Percentiles rank a stretch among this genome's conserved stretches.
These are phyloP conservation scores for Enteromius treurensis DNA, from an alignment of 2,797 vertebrate genomes.

Conservation along the genomic window DNA sequence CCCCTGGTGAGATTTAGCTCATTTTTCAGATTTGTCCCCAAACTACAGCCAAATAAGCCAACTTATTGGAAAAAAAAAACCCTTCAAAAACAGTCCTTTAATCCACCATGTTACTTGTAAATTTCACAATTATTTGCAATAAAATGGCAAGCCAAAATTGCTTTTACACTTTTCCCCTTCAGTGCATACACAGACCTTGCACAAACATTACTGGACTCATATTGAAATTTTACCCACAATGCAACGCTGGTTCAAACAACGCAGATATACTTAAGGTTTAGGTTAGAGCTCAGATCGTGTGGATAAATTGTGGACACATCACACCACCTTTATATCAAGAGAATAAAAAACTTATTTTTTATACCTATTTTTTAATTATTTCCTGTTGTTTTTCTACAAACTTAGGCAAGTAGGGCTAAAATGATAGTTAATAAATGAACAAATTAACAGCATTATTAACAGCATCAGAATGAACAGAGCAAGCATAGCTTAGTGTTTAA, in stretches of 20 bases:
- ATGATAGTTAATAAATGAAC: constrained; percentile 61
- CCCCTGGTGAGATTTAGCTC: neutral
- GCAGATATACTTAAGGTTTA: constrained; percentile 36
- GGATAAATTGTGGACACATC: neutral
- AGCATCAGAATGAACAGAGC: constrained; percentile 55
- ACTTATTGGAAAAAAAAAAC: neutral
- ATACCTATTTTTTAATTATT: constrained; percentile 45
- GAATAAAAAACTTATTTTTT: neutral
- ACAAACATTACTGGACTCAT: neutral
- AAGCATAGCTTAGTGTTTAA: constrained; percentile 60
- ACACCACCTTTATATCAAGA: neutral
- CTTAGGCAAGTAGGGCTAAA: constrained; percentile 55
- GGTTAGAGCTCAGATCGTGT: neutral
- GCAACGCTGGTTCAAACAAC: neutral
- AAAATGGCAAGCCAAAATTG: neutral
- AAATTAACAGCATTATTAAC: constrained; percentile 61
- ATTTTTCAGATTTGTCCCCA: neutral
- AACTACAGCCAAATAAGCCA: neutral
- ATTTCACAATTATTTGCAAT: too few species aligned
- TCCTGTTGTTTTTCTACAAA: constrained; percentile 48
- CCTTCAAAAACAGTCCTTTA: neutral
- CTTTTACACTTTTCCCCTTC: neutral
- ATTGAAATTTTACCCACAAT: constrained; percentile 33
- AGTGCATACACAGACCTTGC: neutral
- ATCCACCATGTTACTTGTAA: neutral